Percentiles rank a stretch among this genome's conserved stretches.
Evolutionary conservation across 2,888 invertebrate genomes (phyloP).

Genomic region (Zonitis immaculata): DNA sequence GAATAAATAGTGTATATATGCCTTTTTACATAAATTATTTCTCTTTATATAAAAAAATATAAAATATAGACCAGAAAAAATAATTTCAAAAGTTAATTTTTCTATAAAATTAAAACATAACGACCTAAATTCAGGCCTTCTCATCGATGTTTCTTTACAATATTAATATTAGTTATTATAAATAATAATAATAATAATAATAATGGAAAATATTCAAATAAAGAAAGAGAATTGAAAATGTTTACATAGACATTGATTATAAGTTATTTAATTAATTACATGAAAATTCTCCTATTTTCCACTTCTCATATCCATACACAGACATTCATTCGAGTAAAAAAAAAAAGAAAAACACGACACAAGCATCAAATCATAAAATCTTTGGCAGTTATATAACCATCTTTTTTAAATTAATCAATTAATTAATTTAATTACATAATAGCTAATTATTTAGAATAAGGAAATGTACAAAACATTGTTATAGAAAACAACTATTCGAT

Average conservation of each 20-base stretch:
- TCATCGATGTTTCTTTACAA: slow-evolving; percentile 31
- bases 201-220: slow-evolving; percentile 16
- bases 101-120: slow-evolving; percentile 7
- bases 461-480: slow-evolving; percentile 3
- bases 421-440: slow-evolving; percentile 17
- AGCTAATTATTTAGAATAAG: slow-evolving; percentile 6
- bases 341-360: background rate
- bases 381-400: slow-evolving; percentile 35
- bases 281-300: slow-evolving; percentile 16
- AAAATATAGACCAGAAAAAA: slow-evolving; percentile 4
- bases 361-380: slow-evolving; percentile 32
- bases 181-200: slow-evolving; percentile 21
- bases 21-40: slow-evolving; percentile 23
- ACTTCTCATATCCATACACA: background rate
- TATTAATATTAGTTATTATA: no score
- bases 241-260: slow-evolving; percentile 18
- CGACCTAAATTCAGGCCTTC: slow-evolving; percentile 25
- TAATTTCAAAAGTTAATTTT: no score
- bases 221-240: slow-evolving; percentile 2
- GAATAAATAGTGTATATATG: slow-evolving; percentile 20
- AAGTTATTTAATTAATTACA: no score
- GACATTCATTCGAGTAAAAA: background rate
- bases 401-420: background rate
- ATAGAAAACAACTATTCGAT: slow-evolving; percentile 17
- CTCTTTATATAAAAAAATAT: slow-evolving; percentile 20